These are phyloP conservation scores for Pampusana beccarii DNA, from an alignment of 2,113 vertebrate genomes.

Conservation along the genomic window DNA sequence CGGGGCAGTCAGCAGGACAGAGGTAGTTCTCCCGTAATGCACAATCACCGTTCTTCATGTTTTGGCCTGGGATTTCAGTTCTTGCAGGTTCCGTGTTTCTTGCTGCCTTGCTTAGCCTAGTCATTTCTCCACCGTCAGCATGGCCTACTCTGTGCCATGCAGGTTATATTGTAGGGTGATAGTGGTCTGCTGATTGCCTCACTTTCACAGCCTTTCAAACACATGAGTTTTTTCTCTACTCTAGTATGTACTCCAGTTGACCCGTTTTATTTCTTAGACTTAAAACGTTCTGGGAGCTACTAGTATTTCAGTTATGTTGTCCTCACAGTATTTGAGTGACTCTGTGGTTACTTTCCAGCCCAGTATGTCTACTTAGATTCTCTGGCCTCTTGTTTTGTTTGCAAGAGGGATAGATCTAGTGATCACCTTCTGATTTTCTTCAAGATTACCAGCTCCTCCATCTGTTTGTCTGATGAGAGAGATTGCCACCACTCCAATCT, in stretches of 20 bases:
- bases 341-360: neutral
- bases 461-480: neutral
- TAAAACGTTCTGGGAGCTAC: neutral
- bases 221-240: neutral
- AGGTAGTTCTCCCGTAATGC: neutral
- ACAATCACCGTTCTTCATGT: neutral
- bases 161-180: neutral
- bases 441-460: neutral
- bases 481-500: neutral
- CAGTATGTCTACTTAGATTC: neutral
- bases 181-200: accelerated
- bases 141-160: neutral
- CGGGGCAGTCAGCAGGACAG: neutral
- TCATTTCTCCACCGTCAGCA: neutral
- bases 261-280: neutral
- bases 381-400: neutral
- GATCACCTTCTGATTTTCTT: neutral
- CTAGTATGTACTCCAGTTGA: neutral
- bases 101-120: neutral
- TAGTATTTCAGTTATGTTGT: neutral
- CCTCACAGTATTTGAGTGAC: neutral
- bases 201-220: neutral
- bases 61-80: neutral
- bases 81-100: neutral
- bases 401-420: neutral